Base-by-base conservation (phyloP, 2,888 invertebrate species). In the Pyrrhia umbra region DNA sequence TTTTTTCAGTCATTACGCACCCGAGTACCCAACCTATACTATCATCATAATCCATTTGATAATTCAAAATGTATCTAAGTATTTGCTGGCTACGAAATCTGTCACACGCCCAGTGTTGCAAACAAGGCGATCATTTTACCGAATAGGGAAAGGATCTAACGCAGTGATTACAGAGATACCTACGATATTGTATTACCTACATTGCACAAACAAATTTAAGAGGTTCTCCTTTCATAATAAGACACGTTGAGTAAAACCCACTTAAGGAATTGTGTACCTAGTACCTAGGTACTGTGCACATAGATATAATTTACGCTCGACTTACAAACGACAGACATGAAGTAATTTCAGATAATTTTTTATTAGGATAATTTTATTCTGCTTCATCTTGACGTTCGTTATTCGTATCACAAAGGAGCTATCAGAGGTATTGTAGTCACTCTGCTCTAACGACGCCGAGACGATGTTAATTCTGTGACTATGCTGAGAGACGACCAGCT, bases 141-240 rank as follows among this genome's bases (percentile, higher is more conserved):
- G 64, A 63, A 69, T 64, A 83, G 83, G 82, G 85, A 86, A 86
- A 84, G 84, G 85, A 83, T 80, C 75, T 78, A 71, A 64, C 73
- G 42, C 61, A 81, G 73, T 80, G 80, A 84, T 85, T 85, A 82
- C 78, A 52, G 63, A 66, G 56, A 57, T 60, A 70, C 68, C 68
- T 51, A 64, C 61, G 81, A 85, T 87, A 84, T 86, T 85, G 83
- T 84, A 82, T 87, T 86, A 34, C 34, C 34, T n/a, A 86, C 77
- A 80, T 87, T 88, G 85, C 88, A 83, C 82, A 85, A 85, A 85
- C 73, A 75, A 80, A 82, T 75, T 81, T 79, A 76, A 81, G 81
- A 80, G 81, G 79, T 79, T 69, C 62, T 77, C 77, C 79, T 85
- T 85, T 85, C 84, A 82, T 81, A 83, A 85, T 79, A 71, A 56